Evolutionary conservation across 2,113 vertebrate genomes (phyloP).

Genomic region (Pachyramphus minor): DNA sequence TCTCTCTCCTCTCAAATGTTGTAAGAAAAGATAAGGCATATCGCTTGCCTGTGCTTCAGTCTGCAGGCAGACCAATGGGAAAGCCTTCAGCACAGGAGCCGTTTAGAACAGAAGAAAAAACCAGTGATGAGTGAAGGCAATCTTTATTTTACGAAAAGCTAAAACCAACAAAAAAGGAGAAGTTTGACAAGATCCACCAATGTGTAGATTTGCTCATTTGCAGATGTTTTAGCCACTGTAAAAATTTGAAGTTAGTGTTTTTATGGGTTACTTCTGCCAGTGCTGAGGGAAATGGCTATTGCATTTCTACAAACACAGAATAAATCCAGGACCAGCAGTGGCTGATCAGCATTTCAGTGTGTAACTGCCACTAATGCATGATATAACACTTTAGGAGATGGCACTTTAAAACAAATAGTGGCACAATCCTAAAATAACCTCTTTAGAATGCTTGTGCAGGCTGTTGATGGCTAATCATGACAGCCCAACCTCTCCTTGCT

Average conservation of each 20-base stretch:
- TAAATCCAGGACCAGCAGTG: not conserved
- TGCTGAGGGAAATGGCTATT: not conserved
- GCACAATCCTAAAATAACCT: not conserved
- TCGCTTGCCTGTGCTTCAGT: rapidly evolving
- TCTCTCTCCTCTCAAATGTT: not conserved
- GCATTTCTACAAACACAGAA: not conserved
- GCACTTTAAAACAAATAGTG: not conserved
- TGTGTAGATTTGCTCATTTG: not conserved
- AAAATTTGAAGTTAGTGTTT: not conserved
- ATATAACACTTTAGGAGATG: not conserved
- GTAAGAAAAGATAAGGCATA: not conserved
- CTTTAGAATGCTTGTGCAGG: not conserved
- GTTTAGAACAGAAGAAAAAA: not conserved
- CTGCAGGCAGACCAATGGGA: rapidly evolving
- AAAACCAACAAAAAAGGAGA: not conserved
- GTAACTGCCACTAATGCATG: not conserved
- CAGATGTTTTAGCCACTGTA: not conserved
- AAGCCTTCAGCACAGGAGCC: not conserved
- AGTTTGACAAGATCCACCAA: not conserved
- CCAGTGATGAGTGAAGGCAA: rapidly evolving
- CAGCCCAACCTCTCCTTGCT: not conserved
- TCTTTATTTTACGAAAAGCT: not conserved
- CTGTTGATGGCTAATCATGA: not conserved
- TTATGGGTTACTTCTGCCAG: not conserved
- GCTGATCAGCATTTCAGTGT: not conserved